A percentile compares a stretch with the other conserved stretches of the same genome.
phyloP scores from a whole-genome alignment of 2,797 vertebrate species.

The Molothrus aeneus region DNA sequence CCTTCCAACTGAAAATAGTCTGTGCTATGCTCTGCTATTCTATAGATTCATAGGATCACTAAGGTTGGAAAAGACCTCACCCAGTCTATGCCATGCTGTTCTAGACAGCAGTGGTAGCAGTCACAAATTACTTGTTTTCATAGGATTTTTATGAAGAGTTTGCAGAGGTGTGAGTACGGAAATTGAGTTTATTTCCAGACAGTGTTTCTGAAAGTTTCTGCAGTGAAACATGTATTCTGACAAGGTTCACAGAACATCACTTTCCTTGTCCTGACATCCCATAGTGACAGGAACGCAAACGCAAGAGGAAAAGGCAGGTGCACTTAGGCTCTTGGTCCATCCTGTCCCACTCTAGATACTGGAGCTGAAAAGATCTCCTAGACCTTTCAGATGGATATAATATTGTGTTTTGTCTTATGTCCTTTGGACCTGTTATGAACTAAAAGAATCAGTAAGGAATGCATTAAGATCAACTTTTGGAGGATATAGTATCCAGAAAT shows the following conservation, averaged over 20 bases:
- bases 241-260: not conserved
- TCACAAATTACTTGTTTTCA: not conserved
- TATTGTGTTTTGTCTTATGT: not conserved
- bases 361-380: not conserved
- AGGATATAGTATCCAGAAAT: not conserved
- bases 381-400: not conserved
- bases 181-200: not conserved
- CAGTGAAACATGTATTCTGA: not conserved
- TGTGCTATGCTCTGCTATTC: not conserved
- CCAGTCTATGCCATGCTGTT: not conserved
- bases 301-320: not conserved
- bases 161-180: fast-evolving
- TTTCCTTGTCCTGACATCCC: not conserved
- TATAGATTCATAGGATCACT: not conserved
- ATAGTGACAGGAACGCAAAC: not conserved
- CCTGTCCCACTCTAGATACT: not conserved
- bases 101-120: not conserved
- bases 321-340: fast-evolving
- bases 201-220: not conserved
- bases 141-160: not conserved
- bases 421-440: not conserved
- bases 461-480: not conserved
- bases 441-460: not conserved
- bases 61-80: not conserved
- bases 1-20: not conserved